phyloP scores from a whole-genome alignment of 2,888 invertebrate species.

The Caenorhabditis angaria region DNA sequence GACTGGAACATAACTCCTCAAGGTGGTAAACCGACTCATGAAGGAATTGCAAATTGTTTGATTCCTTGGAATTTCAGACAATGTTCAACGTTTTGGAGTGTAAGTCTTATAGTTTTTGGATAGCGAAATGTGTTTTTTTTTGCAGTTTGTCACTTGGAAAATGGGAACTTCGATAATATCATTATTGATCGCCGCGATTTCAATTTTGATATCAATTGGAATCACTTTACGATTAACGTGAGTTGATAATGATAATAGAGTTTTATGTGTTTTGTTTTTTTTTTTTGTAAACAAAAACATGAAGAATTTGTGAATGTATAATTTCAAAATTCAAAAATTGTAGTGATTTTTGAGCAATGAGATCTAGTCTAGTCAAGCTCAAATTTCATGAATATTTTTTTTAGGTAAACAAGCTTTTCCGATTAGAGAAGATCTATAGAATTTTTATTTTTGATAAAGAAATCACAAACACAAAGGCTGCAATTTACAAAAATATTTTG shows the following conservation, averaged over 20 bases:
- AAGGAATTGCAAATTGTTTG: neutral
- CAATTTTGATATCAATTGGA: neutral
- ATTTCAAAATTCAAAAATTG: no score
- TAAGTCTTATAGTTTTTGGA: conserved; percentile 6
- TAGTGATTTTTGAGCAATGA: no score
- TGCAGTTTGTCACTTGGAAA: neutral
- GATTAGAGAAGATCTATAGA: no score
- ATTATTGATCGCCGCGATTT: neutral
- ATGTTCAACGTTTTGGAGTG: conserved; percentile 17
- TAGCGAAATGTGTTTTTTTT: neutral
- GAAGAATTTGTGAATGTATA: no score
- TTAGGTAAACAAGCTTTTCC: no score
- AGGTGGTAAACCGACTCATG: neutral
- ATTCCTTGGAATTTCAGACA: conserved; percentile 10
- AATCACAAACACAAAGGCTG: no score
- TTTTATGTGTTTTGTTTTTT: no score
- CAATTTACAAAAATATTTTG: no score
- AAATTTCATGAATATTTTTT: no score
- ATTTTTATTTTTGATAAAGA: no score
- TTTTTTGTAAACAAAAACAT: neutral
- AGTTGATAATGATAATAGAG: neutral
- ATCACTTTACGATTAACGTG: neutral
- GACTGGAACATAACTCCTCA: conserved; percentile 11
- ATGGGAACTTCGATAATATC: neutral
- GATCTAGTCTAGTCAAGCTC: no score